Evolutionary conservation across 2,888 invertebrate species (phyloP), one percentile per base, ranked within the genome.

Genomic region (Operophtera brumata): DNA sequence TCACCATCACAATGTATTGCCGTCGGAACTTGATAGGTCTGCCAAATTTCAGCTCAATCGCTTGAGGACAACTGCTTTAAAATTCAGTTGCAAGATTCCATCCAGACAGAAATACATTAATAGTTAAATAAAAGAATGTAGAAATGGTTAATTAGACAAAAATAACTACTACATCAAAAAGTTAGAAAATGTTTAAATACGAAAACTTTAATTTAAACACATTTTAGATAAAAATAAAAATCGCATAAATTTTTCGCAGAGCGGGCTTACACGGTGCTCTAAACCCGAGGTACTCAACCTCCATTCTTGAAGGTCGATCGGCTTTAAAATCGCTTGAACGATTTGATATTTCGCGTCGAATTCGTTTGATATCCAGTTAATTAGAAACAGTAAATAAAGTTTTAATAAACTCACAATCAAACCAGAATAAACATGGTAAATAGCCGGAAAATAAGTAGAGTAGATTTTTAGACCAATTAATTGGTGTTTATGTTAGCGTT

Each of bases 221-320:
- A 4, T n/a, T n/a, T n/a, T 4, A 20, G 20, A 20, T 20, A 20
- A 20, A 3, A 20, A 20, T 3, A 20, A 20, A 20, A 20, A 20
- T 20, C 4, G 20, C 4, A 4, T 20, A 20, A 20, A 2, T 20
- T 20, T 20, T 20, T 20, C 20, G 20, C 20, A 20, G 10, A 40
- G 42, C 36, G 35, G 25, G 1, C 30, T 41, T 10, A 46, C 35
- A 36, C 13, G 20, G 12, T 6, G 8, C n/a, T n/a, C 32, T 13
- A 37, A 32, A 30, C 5, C 10, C 39, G 39, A 46, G 51, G 34
- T 39, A 37, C 25, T 13, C n/a, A 46, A 46, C 45, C 40, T 39
- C 39, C 20, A 25, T 30, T 40, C 14, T 37, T 30, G 51, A 52
- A 52, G 51, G 51, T 42, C 52, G 13, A 47, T 36, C 11, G 36